Evolutionary conservation across 2,888 invertebrate species (phyloP).

Genomic region (Hydroisotoma schaefferi): DNA sequence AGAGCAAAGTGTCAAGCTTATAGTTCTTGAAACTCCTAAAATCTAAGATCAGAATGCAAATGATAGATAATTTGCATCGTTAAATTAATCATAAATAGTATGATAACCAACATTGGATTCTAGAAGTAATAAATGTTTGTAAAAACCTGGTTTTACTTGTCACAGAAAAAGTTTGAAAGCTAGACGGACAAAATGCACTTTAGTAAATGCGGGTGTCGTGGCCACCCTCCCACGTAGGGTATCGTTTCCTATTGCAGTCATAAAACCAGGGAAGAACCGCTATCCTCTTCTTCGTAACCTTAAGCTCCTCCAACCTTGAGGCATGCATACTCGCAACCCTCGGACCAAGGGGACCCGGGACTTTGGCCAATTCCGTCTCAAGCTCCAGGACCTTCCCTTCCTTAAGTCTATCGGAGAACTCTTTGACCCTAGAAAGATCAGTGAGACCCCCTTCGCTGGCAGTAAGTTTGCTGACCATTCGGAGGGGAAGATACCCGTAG

Average conservation of each 20-base stretch:
- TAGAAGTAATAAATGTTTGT: too few relatives aligned
- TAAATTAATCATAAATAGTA: too few relatives aligned
- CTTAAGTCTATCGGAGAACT: neutral
- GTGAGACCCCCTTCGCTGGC: neutral
- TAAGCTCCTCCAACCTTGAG: neutral
- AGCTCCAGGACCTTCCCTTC: neutral
- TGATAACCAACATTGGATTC: too few relatives aligned
- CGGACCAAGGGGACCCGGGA: neutral
- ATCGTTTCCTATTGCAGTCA: slow-evolving; percentile 12
- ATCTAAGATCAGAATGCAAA: too few relatives aligned
- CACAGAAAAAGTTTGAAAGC: too few relatives aligned
- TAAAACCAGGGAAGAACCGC: slow-evolving; percentile 18
- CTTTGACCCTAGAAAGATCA: neutral
- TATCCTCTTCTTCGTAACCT: neutral
- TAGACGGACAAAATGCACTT: too few relatives aligned
- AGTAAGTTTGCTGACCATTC: slow-evolving; percentile 6
- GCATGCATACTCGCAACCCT: neutral
- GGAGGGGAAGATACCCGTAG: slow-evolving; percentile 14
- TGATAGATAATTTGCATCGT: too few relatives aligned
- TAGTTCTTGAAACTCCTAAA: too few relatives aligned
- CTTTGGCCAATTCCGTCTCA: neutral
- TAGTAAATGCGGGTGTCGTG: slow-evolving; percentile 9
- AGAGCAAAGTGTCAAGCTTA: too few relatives aligned
- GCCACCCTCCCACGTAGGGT: slow-evolving; percentile 14
- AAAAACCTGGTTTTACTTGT: too few relatives aligned